phyloP scores from a whole-genome alignment of 2,113 vertebrate species.

The Toxotes chatareus region DNA sequence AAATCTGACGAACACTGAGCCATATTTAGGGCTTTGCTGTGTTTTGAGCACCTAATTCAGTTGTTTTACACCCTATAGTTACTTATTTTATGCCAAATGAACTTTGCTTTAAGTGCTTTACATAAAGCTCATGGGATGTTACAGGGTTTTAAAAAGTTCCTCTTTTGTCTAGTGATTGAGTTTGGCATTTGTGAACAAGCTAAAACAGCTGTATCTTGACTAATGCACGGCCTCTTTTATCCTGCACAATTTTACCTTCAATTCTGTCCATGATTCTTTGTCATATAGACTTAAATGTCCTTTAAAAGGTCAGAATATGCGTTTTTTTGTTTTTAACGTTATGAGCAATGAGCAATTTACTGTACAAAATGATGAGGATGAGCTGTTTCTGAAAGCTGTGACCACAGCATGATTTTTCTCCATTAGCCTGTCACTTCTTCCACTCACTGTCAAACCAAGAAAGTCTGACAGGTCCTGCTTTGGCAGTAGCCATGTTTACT shows the following conservation, averaged over 20 bases:
- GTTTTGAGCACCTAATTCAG: slow-evolving; percentile 24
- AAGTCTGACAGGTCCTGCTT: not conserved
- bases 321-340: not conserved
- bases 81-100: slow-evolving; percentile 4
- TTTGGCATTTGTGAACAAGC: slow-evolving; percentile 12
- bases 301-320: slow-evolving; percentile 10
- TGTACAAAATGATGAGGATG: slow-evolving; percentile 6
- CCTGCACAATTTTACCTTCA: not conserved
- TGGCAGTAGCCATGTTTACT: not conserved
- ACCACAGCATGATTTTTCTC: not conserved
- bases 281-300: not conserved
- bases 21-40: not conserved
- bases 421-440: slow-evolving; percentile 10
- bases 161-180: not conserved
- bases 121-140: not conserved
- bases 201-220: not conserved
- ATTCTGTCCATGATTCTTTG: not conserved
- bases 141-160: not conserved
- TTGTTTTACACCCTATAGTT: not conserved
- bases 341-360: not conserved
- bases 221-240: slow-evolving; percentile 8
- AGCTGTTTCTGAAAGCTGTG: not conserved
- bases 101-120: not conserved
- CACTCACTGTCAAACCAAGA: not conserved
- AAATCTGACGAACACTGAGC: not conserved